Percentiles rank a stretch among this genome's conserved stretches.
These are phyloP conservation scores for Metridium senile DNA, from an alignment of 92 coral and sea anemone species.

Conservation along the genomic window DNA sequence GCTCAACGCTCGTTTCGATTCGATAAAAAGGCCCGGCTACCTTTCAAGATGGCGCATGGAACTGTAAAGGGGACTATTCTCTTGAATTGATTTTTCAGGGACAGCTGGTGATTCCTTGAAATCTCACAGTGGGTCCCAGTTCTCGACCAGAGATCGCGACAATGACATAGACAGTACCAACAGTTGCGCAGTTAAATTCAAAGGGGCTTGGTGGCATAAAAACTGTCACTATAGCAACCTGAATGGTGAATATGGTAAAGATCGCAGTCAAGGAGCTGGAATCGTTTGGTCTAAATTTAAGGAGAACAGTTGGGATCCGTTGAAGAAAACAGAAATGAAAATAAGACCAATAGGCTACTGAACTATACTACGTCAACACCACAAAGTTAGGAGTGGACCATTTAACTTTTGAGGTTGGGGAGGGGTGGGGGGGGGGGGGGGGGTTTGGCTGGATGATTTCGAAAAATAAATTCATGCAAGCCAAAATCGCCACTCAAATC, in stretches of 20 bases:
- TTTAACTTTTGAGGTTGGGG: no score
- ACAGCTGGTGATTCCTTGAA: slow-evolving; percentile 5
- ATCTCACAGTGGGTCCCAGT: not conserved
- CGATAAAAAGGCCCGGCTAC: no score
- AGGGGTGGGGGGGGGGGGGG: no score
- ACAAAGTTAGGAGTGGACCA: no score
- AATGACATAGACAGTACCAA: not conserved
- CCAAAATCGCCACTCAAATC: no score
- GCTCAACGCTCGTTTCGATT: no score
- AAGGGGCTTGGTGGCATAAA: slow-evolving; percentile 22
- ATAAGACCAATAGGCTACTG: not conserved
- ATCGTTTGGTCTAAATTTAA: not conserved
- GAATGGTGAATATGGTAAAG: slow-evolving; percentile 7
- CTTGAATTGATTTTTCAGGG: no score
- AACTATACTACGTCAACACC: not conserved
- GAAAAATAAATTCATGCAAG: no score
- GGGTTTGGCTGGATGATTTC: no score
- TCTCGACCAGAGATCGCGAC: slow-evolving; percentile 22
- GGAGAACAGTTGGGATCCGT: not conserved
- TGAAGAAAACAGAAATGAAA: slow-evolving; percentile 14
- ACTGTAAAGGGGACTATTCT: no score
- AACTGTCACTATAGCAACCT: slow-evolving; percentile 4
- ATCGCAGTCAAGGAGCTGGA: not conserved
- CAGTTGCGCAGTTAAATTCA: not conserved
- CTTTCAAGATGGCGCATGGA: no score